Conservation (phyloP, 2,888 invertebrate species). For the Spatulosminthurus flaviceps region DNA sequence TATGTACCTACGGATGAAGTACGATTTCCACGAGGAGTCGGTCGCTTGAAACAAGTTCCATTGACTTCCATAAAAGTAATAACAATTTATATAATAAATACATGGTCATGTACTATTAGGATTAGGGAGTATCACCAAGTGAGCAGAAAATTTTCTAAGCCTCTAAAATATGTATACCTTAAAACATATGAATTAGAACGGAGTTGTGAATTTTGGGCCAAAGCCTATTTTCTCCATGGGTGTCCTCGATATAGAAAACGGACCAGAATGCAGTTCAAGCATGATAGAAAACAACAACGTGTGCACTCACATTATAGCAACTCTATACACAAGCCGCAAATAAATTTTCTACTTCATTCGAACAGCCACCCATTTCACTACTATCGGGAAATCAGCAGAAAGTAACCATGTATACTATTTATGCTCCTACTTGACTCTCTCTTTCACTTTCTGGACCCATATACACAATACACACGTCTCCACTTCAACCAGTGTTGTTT, state of each 20-base stretch:
- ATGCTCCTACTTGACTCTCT: neutral
- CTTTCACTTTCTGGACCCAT: too few relatives aligned
- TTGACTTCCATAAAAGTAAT: neutral
- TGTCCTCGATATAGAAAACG: slow-evolving; percentile 12
- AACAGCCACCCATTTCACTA: neutral
- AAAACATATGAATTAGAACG: neutral
- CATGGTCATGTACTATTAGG: too few relatives aligned
- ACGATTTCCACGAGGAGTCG: neutral
- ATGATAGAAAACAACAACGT: neutral
- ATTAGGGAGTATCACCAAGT: too few relatives aligned
- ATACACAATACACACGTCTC: too few relatives aligned
- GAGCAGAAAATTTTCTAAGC: too few relatives aligned
- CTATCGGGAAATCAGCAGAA: neutral
- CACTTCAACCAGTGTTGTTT: neutral
- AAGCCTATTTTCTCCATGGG: slow-evolving; percentile 7
- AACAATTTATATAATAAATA: too few relatives aligned
- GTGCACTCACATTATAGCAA: neutral
- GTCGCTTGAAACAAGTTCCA: neutral
- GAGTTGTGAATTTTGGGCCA: neutral
- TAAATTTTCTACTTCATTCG: neutral
- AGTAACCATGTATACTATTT: neutral
- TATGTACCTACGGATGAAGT: neutral
- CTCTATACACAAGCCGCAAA: neutral
- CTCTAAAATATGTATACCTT: too few relatives aligned
- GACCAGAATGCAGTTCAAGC: neutral